Percentiles rank a stretch among this genome's conserved stretches.
Evolutionary conservation across 2,113 vertebrate species (phyloP).

Genomic region (Gulo gulo): DNA sequence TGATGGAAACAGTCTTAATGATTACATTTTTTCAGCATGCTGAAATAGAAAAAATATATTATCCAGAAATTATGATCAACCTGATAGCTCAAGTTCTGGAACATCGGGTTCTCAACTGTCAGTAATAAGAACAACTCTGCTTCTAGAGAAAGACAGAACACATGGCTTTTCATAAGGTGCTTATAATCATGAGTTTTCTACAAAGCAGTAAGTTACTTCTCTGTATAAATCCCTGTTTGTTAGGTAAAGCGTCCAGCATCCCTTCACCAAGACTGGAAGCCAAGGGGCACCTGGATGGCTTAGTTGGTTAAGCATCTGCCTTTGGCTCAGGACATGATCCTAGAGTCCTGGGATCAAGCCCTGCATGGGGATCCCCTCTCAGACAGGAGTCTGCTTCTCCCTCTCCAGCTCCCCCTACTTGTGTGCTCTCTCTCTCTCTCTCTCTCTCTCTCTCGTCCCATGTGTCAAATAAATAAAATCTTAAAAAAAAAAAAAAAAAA

Average conservation of each 20-base stretch:
- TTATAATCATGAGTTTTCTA: not conserved
- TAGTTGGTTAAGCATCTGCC: not conserved
- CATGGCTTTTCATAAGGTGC: not conserved
- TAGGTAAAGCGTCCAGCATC: not conserved
- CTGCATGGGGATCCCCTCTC: not conserved
- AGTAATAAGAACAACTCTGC: not conserved
- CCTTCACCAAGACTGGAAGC: not conserved
- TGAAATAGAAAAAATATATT: not conserved
- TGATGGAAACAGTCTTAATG: not conserved
- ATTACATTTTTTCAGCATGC: not conserved
- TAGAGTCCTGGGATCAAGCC: not conserved
- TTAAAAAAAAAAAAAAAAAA: not conserved
- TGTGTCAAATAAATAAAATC: not conserved
- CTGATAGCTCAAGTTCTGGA: not conserved
- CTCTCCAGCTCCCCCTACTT: not conserved
- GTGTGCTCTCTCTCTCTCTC: no score
- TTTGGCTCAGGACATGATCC: not conserved
- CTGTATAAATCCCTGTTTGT: not conserved
- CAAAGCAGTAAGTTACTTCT: not conserved
- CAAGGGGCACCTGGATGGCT: not conserved
- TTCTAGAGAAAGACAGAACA: not conserved
- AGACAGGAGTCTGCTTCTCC: not conserved
- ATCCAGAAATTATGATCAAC: not conserved
- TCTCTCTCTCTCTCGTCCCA: not conserved
- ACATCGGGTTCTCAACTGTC: not conserved